Conservation (phyloP, 23 tunicate species). For the Halocynthia roretzi region DNA sequence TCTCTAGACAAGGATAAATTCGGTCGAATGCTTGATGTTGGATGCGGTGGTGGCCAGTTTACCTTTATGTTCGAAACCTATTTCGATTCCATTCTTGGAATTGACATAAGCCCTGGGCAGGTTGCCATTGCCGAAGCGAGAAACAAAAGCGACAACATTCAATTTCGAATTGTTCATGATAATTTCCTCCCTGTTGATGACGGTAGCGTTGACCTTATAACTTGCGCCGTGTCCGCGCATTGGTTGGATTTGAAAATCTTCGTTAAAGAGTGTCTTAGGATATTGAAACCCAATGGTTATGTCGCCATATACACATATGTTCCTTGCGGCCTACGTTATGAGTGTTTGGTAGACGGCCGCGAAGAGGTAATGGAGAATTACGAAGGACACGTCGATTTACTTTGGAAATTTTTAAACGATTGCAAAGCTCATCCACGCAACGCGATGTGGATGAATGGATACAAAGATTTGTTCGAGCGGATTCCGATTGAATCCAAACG, state of each 20-base stretch:
- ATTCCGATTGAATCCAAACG: too few species aligned
- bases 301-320: background rate
- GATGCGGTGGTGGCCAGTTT: conserved; percentile 3
- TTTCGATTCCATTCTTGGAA: background rate
- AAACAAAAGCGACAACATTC: background rate
- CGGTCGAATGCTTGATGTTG: conserved; percentile 1
- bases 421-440: too few species aligned
- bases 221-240: background rate
- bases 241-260: background rate
- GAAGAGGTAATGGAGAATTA: too few species aligned
- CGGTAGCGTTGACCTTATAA: background rate
- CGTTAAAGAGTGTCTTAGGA: background rate
- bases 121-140: background rate
- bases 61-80: background rate
- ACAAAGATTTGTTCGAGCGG: too few species aligned
- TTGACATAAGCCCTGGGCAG: background rate
- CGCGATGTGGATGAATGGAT: too few species aligned
- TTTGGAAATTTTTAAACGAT: too few species aligned
- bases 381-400: too few species aligned
- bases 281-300: background rate
- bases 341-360: too few species aligned
- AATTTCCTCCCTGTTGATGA: background rate
- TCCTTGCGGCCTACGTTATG: too few species aligned
- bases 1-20: background rate
- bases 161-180: conserved; percentile 4